phyloP scores from a whole-genome alignment of 2,888 invertebrate species.

The Rosalia funebris region DNA sequence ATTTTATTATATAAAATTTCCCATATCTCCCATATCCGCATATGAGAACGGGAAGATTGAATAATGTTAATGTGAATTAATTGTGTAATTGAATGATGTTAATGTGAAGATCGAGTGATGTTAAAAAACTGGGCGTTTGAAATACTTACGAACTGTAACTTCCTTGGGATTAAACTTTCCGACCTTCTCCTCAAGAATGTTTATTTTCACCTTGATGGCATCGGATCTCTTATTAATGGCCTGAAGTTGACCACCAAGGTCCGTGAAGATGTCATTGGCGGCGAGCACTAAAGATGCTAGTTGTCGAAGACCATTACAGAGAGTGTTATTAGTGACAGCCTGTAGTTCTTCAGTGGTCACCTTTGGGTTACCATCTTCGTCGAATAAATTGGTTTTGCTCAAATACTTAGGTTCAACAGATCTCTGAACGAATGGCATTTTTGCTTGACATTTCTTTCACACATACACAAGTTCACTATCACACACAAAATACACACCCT shows the following conservation, averaged over 20 bases:
- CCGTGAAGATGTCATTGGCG: conserved; percentile 88
- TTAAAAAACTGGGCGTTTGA: too few species aligned
- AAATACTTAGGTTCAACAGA: conserved; percentile 84
- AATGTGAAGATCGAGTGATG: too few species aligned
- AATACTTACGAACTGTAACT: conserved; percentile 92
- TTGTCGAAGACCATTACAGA: conserved; percentile 86
- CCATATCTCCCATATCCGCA: too few species aligned
- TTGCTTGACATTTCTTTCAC: conserved; percentile 41
- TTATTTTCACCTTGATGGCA: conserved; percentile 75
- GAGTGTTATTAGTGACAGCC: conserved; percentile 86
- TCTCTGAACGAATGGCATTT: conserved; percentile 89
- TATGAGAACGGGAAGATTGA: too few species aligned
- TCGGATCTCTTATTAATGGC: conserved; percentile 79
- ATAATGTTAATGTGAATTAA: too few species aligned
- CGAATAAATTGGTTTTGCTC: conserved; percentile 74
- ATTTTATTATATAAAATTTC: too few species aligned
- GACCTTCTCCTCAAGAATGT: conserved; percentile 76
- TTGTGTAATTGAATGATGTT: too few species aligned
- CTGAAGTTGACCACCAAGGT: conserved; percentile 80
- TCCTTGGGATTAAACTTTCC: conserved; percentile 85
- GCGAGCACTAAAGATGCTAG: conserved; percentile 84
- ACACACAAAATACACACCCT: conserved; percentile 29
- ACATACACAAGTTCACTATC: conserved; percentile 26
- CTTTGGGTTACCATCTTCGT: conserved; percentile 69
- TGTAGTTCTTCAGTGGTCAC: conserved; percentile 82